These are phyloP conservation scores for Alethe castanea DNA, from an alignment of 2,113 vertebrate species.

Conservation along the genomic window DNA sequence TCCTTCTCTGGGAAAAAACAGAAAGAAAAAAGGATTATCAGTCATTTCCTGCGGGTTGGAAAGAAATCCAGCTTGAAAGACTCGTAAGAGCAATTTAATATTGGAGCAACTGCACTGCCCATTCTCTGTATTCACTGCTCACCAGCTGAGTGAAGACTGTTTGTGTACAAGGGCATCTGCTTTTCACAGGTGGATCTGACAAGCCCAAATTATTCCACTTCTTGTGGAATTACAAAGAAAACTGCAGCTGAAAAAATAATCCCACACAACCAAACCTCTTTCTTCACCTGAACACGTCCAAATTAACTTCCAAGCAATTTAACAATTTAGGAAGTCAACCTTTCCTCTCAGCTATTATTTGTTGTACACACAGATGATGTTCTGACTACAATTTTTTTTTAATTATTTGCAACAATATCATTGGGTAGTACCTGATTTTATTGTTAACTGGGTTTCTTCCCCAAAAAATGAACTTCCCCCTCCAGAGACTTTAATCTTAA, in stretches of 20 bases:
- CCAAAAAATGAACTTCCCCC: not conserved
- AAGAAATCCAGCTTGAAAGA: constrained; percentile 9
- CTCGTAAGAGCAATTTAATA: not conserved
- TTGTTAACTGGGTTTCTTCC: not conserved
- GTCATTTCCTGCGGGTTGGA: constrained; percentile 22
- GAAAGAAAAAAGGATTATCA: not conserved
- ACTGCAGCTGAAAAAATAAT: not conserved
- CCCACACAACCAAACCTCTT: not conserved
- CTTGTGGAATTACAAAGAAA: not conserved
- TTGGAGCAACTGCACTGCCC: not conserved
- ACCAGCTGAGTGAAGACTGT: not conserved
- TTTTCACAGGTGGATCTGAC: not conserved
- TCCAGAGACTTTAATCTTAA: not conserved
- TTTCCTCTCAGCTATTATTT: not conserved
- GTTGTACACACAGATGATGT: not conserved
- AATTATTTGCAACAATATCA: not conserved
- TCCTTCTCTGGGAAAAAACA: not conserved
- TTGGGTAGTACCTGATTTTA: not conserved
- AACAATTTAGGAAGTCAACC: not conserved
- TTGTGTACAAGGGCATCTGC: not conserved
- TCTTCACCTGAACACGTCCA: not conserved
- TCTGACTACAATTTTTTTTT: not conserved
- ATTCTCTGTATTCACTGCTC: not conserved
- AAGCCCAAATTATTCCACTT: not conserved
- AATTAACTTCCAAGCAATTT: not conserved